phyloP scores from a whole-genome alignment of 1,140 invertebrate genomes.

The Lutraria rhynchaena region DNA sequence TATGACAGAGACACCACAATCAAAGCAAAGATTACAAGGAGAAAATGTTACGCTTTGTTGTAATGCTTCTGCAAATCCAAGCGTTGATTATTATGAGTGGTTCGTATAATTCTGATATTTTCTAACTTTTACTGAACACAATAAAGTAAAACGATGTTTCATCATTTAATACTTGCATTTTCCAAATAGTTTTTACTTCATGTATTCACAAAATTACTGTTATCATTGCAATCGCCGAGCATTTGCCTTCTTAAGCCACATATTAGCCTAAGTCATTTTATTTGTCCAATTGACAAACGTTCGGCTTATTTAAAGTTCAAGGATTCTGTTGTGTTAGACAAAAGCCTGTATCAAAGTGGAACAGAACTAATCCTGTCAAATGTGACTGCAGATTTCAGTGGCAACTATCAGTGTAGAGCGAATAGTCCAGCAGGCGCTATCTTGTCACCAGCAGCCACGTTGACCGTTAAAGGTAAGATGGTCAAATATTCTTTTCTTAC shows the following conservation, averaged over 20 bases:
- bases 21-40: neutral
- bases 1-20: conserved; percentile 4
- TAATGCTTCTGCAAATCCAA: conserved; percentile 8
- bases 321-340: neutral
- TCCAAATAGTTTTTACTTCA: neutral
- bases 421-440: conserved; percentile 9
- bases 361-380: neutral
- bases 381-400: neutral
- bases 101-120: neutral
- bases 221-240: neutral
- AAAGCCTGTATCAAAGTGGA: neutral
- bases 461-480: conserved; percentile 2
- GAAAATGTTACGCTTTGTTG: conserved; percentile 3
- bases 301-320: neutral
- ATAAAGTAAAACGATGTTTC: too few relatives aligned
- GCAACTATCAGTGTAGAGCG: conserved; percentile 4
- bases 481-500: neutral
- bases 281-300: neutral
- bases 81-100: conserved; percentile 19
- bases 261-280: neutral
- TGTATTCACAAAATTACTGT: neutral
- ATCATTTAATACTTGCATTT: neutral
- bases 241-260: neutral
- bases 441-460: conserved; percentile 9
- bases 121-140: too few relatives aligned